Conservation (phyloP, 2,113 vertebrate genomes). For the Hoplias malabaricus region DNA sequence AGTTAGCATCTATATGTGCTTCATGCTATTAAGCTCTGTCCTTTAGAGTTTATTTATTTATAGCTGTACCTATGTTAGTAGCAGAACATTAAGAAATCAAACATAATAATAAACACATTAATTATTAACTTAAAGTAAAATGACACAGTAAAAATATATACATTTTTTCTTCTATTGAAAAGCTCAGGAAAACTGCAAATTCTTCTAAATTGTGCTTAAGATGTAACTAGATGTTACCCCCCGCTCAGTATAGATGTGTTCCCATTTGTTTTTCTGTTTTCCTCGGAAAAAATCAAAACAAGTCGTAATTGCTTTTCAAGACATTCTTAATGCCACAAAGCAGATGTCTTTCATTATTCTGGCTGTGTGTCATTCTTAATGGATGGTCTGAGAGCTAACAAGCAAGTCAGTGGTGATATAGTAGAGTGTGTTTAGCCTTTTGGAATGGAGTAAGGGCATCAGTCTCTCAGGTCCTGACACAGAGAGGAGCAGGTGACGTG, state of each 20-base stretch:
- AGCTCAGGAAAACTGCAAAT: no score
- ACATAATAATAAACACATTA: no score
- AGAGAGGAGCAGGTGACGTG: conserved; percentile 30
- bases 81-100: no score
- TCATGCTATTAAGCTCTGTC: no score
- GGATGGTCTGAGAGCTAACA: neutral
- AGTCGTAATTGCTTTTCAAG: neutral
- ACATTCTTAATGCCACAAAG: neutral
- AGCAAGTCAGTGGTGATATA: neutral
- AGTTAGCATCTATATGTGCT: no score
- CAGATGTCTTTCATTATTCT: neutral
- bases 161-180: no score
- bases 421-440: conserved; percentile 4
- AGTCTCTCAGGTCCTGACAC: conserved; percentile 29
- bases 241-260: neutral
- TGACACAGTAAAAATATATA: no score
- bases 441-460: conserved; percentile 15
- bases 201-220: neutral
- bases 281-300: neutral
- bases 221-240: neutral
- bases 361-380: neutral
- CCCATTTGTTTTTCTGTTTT: neutral
- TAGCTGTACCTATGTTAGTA: no score
- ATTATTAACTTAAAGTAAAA: no score
- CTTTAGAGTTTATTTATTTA: no score